A percentile compares a stretch with the other conserved stretches of the same genome.
Conservation (phyloP, 2,113 vertebrate species). For the Drymodes brunneopygia region DNA sequence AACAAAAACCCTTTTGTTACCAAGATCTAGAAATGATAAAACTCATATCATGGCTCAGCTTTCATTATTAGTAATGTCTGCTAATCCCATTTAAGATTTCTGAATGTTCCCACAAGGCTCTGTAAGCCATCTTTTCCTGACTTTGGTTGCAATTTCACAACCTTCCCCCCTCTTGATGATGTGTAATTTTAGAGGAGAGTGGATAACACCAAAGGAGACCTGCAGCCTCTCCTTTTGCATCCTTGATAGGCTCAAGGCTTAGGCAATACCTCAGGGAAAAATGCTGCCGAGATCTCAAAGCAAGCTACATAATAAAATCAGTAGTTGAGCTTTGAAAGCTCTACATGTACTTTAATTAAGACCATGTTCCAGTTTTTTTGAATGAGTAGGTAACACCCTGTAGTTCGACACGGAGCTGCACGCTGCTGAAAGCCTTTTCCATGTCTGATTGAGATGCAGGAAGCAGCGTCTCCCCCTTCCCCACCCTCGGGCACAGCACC, state of each 20-base stretch:
- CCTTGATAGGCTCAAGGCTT: background rate
- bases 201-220: background rate
- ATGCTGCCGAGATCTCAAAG: background rate
- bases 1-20: background rate
- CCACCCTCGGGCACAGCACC: too few species aligned
- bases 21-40: background rate
- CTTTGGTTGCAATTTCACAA: background rate
- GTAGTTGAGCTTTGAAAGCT: background rate
- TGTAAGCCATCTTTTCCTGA: background rate
- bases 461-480: too few species aligned
- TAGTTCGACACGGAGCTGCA: background rate
- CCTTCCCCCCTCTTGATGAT: background rate
- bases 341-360: background rate
- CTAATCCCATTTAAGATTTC: background rate
- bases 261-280: background rate
- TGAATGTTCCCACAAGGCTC: background rate
- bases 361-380: background rate
- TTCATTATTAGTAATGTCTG: background rate
- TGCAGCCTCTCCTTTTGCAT: background rate
- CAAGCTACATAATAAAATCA: background rate
- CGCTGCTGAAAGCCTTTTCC: background rate
- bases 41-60: background rate
- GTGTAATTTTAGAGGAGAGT: background rate
- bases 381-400: background rate
- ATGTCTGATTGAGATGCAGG: background rate